phyloP scores from a whole-genome alignment of 1,140 invertebrate species.

The Heliconius himera region DNA sequence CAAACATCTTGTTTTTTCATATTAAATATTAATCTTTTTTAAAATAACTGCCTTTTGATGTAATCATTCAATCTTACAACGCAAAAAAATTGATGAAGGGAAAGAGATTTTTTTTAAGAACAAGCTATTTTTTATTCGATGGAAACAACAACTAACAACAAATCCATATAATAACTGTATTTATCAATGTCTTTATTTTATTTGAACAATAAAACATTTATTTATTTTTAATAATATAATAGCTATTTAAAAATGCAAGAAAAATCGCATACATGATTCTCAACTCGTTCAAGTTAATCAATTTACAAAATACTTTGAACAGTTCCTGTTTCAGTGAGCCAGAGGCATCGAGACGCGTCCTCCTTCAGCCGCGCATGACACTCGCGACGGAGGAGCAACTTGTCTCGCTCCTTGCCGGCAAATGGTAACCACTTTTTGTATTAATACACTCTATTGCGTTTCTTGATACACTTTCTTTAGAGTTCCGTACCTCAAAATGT shows the following conservation, averaged over 20 bases:
- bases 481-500: no score
- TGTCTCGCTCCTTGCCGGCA: conserved; percentile 58
- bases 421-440: conserved; percentile 52
- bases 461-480: neutral
- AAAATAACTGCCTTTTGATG: no score
- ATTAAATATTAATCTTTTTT: no score
- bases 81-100: no score
- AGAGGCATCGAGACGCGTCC: conserved; percentile 66
- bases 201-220: no score
- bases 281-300: neutral
- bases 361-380: conserved; percentile 70
- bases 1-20: neutral
- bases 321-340: conserved; percentile 61
- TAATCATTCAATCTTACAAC: no score
- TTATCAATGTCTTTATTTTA: no score
- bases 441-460: conserved; percentile 12
- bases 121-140: no score
- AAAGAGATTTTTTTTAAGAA: no score
- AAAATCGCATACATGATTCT: neutral
- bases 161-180: no score
- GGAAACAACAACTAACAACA: no score
- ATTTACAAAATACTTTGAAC: neutral
- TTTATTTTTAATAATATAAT: no score
- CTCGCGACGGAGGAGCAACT: conserved; percentile 62
- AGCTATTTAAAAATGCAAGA: neutral